These are phyloP conservation scores for Heteromurus nitidus DNA, from an alignment of 2,888 invertebrate species.

Conservation along the genomic window DNA sequence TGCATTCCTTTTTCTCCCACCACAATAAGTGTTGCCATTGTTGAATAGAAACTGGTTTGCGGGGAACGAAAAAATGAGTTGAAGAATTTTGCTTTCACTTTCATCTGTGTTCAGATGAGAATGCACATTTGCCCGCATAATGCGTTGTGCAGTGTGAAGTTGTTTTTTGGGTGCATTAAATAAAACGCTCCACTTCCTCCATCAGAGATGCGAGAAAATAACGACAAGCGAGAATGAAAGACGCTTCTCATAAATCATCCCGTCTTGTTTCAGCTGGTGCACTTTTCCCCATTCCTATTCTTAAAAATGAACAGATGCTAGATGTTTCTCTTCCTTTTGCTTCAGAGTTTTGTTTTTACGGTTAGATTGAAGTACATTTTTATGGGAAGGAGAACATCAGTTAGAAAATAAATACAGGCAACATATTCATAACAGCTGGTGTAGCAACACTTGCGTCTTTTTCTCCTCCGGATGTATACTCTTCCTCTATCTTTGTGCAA, in stretches of 20 bases:
- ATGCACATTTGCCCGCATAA: too few relatives aligned
- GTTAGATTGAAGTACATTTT: too few relatives aligned
- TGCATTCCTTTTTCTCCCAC: too few relatives aligned
- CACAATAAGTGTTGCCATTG: too few relatives aligned
- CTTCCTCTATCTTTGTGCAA: neutral
- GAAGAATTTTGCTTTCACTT: neutral
- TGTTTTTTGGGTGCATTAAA: constrained; percentile 18
- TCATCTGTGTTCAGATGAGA: neutral
- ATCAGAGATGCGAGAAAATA: too few relatives aligned
- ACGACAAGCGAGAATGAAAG: constrained; percentile 54
- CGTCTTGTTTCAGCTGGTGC: constrained; percentile 54
- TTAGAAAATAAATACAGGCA: neutral
- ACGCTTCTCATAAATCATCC: constrained; percentile 60
- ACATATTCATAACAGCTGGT: too few relatives aligned
- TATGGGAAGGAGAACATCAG: neutral
- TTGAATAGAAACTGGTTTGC: too few relatives aligned
- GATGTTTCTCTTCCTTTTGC: constrained; percentile 6
- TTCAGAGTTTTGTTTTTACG: too few relatives aligned
- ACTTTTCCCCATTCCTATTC: constrained; percentile 24
- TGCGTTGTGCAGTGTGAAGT: neutral
- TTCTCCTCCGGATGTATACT: neutral
- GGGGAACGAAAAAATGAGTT: too few relatives aligned
- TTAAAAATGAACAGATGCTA: constrained; percentile 13
- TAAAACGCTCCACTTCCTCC: neutral
- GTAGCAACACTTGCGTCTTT: neutral